Percentiles rank a stretch among this genome's conserved stretches.
Evolutionary conservation across 2,888 invertebrate genomes (phyloP).

Genomic region (Tenthredo amoena): DNA sequence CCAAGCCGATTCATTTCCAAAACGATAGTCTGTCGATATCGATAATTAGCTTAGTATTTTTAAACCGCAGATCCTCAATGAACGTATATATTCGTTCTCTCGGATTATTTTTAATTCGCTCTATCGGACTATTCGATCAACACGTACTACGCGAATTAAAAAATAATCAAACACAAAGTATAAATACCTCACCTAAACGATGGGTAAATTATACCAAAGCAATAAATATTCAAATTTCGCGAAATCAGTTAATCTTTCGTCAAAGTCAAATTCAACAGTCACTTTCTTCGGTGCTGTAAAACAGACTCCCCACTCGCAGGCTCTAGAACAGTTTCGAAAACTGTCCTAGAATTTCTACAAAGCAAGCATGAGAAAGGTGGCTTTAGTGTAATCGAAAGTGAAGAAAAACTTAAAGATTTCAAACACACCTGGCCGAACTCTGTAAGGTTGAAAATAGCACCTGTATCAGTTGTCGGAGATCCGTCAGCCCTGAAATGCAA

Average conservation of each 20-base stretch:
- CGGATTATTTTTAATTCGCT: background rate
- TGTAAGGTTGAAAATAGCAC: slow-evolving; percentile 74
- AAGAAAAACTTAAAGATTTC: background rate
- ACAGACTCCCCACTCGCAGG: no score
- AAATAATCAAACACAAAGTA: background rate
- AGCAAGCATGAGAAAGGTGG: background rate
- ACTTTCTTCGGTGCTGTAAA: background rate
- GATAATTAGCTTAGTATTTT: background rate
- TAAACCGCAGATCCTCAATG: background rate
- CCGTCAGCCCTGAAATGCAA: slow-evolving; percentile 75
- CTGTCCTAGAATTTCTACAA: background rate
- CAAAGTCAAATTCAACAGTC: background rate
- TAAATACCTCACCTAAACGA: background rate
- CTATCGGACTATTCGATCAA: background rate
- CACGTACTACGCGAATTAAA: background rate
- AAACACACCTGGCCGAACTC: slow-evolving; percentile 76
- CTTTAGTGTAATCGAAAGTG: background rate
- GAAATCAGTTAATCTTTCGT: background rate
- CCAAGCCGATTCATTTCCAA: slow-evolving; percentile 84
- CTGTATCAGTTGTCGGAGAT: slow-evolving; percentile 67
- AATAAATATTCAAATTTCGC: background rate
- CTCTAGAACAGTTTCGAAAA: background rate
- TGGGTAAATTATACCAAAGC: background rate
- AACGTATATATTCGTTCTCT: background rate
- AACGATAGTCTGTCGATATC: slow-evolving; percentile 78